Percentiles rank a stretch among this genome's conserved stretches.
Conservation (phyloP, 2,797 vertebrate species). For the Valencia hispanica region DNA sequence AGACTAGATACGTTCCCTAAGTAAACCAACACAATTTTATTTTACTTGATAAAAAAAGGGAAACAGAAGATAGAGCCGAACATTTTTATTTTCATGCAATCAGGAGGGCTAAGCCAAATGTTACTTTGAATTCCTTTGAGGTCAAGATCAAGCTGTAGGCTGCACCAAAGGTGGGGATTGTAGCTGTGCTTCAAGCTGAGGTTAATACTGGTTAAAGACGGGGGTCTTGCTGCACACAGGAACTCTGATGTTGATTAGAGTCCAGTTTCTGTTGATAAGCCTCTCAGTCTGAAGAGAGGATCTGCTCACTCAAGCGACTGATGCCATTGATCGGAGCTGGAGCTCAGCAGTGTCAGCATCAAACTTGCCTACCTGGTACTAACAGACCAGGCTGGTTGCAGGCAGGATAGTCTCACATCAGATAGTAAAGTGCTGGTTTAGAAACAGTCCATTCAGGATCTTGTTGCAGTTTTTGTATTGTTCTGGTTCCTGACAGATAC, state of each 20-base stretch:
- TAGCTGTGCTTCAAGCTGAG: background rate
- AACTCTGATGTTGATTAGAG: constrained; percentile 7
- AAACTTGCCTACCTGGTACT: constrained; percentile 29
- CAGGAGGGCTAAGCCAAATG: background rate
- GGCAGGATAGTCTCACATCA: background rate
- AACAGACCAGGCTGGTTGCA: constrained; percentile 15
- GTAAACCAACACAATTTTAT: constrained; percentile 23
- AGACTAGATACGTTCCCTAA: constrained; percentile 19
- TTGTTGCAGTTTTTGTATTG: background rate
- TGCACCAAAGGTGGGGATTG: background rate
- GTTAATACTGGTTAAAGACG: constrained; percentile 2
- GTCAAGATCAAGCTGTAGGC: background rate
- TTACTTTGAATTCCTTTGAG: background rate
- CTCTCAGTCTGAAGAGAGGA: constrained; percentile 29
- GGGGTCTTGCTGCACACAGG: background rate
- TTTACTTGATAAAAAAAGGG: constrained; percentile 8
- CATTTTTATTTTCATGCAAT: background rate
- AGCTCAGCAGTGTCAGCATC: constrained; percentile 36
- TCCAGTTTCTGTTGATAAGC: constrained; percentile 9
- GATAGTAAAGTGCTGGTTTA: background rate
- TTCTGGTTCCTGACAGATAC: too few species aligned
- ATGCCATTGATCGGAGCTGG: constrained; percentile 44
- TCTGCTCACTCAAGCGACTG: constrained; percentile 37
- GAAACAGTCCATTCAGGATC: background rate
- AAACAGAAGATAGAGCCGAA: background rate